Base-by-base conservation (phyloP, 2,888 invertebrate genomes). In the Phaonia tiefii region DNA sequence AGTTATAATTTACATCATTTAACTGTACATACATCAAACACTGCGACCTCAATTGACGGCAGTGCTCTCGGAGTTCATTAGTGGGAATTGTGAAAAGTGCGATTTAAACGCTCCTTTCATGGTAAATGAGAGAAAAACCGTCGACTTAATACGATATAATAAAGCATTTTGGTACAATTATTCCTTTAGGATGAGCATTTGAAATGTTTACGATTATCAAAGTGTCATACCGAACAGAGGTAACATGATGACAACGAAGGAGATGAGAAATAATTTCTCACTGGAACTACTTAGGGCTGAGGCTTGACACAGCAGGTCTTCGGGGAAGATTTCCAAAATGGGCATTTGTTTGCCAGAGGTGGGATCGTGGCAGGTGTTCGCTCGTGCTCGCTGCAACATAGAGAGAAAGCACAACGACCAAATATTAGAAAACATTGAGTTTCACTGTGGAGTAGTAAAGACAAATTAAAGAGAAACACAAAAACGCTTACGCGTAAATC, bases 221-320 rank as follows among this genome's bases (percentile, higher is more conserved):
- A 89, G 90, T 54, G 88, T 87, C 84, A 86, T 88, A 72, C 87
- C 87, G 15, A 89, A 85, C 0, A 90, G 83, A 70, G 90, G 84
- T 84, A 89, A 83, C 26, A 89, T 76, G 80, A 89, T 88, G 75
- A 86, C 86, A 74, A 86, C 86, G 78, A 89, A 90, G 25, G 90
- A 90, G 25, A 90, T 82, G 39, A 90, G 85, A 78, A 90, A 90
- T 39, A 90, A 83, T 15, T 89, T 88, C 66, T 89, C 93, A 84
- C 90, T 89, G n/a, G 93, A 93, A 85, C 93, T 93, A 86, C 96
- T 96, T 76, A 97, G 92, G 0, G 96, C 96, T 87, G 96, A 96
- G 69, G 97, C 96, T 90, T 96, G 96, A 89, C 96, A 97, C 83
- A 95, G 93, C 85, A 96, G 93, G 87, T 95, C 95, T 90, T 96